phyloP scores from a whole-genome alignment of 30 jellyfish, hydroid and myxozoan species.

The Calvadosia cruxmelitensis region DNA sequence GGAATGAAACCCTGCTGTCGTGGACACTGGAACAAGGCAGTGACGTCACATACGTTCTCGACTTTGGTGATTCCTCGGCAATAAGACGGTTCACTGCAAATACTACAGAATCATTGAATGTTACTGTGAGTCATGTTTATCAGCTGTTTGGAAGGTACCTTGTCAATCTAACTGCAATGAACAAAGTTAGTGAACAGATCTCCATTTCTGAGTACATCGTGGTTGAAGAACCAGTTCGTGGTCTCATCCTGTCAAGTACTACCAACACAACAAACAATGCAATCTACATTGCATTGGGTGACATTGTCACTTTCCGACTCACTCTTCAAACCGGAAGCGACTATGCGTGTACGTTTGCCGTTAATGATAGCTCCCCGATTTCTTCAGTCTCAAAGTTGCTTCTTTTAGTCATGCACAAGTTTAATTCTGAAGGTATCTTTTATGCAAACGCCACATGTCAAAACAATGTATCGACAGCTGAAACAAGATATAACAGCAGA shows the following conservation, averaged over 20 bases:
- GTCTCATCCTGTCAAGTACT: slow-evolving; percentile 8
- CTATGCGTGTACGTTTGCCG: slow-evolving; percentile 31
- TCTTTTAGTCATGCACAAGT: slow-evolving; percentile 29
- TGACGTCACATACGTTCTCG: slow-evolving; percentile 49
- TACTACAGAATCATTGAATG: not conserved
- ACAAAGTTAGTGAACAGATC: slow-evolving; percentile 18
- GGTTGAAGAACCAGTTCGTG: slow-evolving; percentile 51
- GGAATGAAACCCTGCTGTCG: slow-evolving; percentile 23
- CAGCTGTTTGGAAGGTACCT: slow-evolving; percentile 26
- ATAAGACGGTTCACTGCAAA: slow-evolving; percentile 1
- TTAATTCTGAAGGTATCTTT: slow-evolving; percentile 27
- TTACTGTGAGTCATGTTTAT: slow-evolving; percentile 12
- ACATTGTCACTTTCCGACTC: slow-evolving; percentile 20
- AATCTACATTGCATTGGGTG: slow-evolving; percentile 35
- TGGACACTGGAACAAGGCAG: slow-evolving; percentile 78
- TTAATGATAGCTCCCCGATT: slow-evolving; percentile 27
- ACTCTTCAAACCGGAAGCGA: slow-evolving; percentile 37
- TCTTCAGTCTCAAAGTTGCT: not conserved
- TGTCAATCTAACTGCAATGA: slow-evolving; percentile 44
- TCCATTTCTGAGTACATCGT: slow-evolving; percentile 20
- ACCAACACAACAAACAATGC: slow-evolving; percentile 32
- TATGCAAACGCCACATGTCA: slow-evolving; percentile 52
- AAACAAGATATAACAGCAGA: slow-evolving; percentile 28
- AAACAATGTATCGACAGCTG: slow-evolving; percentile 39
- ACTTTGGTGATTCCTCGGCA: slow-evolving; percentile 62